A percentile compares a stretch with the other conserved stretches of the same genome.
Conservation (phyloP, 2,797 vertebrate genomes). For the Limnodromus scolopaceus region DNA sequence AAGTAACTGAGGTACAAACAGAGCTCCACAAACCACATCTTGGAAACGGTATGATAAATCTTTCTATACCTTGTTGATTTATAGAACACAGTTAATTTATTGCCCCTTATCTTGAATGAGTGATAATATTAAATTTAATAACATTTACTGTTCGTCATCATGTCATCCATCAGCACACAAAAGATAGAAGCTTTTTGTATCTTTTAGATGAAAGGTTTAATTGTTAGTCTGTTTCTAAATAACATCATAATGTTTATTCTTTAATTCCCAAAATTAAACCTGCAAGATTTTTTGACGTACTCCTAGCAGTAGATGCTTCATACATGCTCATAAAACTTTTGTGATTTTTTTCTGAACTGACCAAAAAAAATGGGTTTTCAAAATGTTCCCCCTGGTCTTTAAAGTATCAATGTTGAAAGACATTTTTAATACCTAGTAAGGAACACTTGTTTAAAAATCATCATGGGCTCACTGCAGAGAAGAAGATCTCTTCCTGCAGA, state of each 20-base stretch:
- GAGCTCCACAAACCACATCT: neutral
- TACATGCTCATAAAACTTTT: neutral
- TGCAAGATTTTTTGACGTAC: neutral
- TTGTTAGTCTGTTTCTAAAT: neutral
- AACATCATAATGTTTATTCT: neutral
- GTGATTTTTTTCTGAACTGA: neutral
- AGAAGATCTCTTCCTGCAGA: neutral
- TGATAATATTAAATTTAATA: neutral
- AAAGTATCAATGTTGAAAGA: neutral
- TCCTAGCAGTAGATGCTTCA: neutral
- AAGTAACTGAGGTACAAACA: neutral
- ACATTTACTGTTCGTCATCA: neutral
- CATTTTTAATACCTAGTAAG: neutral
- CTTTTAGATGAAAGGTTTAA: neutral
- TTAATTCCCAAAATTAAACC: neutral
- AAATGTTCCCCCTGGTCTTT: neutral
- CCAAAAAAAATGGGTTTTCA: neutral
- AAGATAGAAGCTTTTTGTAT: neutral
- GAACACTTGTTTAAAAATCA: neutral
- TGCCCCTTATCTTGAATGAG: neutral
- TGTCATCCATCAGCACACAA: neutral
- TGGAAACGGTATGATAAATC: neutral
- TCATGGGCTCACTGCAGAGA: neutral
- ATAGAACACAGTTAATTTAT: neutral
- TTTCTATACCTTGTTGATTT: neutral